Base-by-base conservation (phyloP, 2,888 invertebrate species). In the Parnassius apollo region DNA sequence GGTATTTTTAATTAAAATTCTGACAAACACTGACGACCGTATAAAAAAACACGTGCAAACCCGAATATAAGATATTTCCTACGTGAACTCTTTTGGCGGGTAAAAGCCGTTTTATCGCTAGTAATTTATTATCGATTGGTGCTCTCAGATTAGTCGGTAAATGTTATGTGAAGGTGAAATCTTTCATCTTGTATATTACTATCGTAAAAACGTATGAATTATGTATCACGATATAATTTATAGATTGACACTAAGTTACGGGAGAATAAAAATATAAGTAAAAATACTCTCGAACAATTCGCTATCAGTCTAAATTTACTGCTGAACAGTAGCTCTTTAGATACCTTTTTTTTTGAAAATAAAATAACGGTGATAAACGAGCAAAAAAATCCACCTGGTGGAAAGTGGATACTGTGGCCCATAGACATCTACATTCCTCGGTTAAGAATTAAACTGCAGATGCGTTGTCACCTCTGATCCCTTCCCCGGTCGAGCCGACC, bases 1-100 rank as follows among this genome's bases (percentile, higher is more conserved):
- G 56, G 63, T 48, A 59, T 63, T 63, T 63, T 59, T 59, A 63
- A 63, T 63, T 63, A 63, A 57, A 56, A 12, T 25, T 51, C 59
- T 50, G 45, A 22, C 13, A 45, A 54, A 46, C 18, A 22, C 46
- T 52, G 51, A 54, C 49, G 51, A 56, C 45, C 13, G 35, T n/a
- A 45, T 9, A 18, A 58, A 45, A 45, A 35, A 8, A 53, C 62
- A 59, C 46, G 61, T 57, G 57, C 42, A 50, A 50, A 58, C 51
- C 42, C 55, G 9, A 48, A 60, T 49, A 50, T 42, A 7, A 45
- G 48, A 18, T 18, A 55, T 52, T 50, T 53, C 52, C 51, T 22
- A 13, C 25, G 48, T 35, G 48, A 42, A 48, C 35, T 46, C 46
- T 42, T 52, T 35, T 9, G 35, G n/a, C 22, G 13, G 48, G 64